These are phyloP conservation scores for Celastrina argiolus DNA, from an alignment of 2,888 invertebrate species.

Conservation along the genomic window DNA sequence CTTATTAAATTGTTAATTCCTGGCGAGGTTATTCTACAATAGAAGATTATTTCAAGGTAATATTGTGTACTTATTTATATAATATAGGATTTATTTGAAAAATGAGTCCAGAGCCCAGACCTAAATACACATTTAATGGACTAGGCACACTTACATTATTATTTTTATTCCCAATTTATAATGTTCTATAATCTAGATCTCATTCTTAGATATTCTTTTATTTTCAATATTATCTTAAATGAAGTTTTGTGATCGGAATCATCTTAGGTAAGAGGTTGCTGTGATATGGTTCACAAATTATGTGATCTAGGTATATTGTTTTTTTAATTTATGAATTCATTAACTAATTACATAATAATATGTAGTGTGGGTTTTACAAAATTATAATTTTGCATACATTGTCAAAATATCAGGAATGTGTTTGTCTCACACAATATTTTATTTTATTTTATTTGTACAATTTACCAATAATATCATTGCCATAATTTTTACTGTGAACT, in stretches of 20 bases:
- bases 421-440: neutral
- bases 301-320: slow-evolving; percentile 21
- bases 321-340: slow-evolving; percentile 16
- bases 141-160: too few species aligned
- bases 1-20: too few species aligned
- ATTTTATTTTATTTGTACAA: slow-evolving; percentile 11
- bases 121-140: too few species aligned
- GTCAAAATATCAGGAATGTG: neutral
- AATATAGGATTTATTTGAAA: too few species aligned
- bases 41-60: too few species aligned
- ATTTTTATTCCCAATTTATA: neutral
- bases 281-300: slow-evolving; percentile 24
- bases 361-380: neutral
- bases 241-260: neutral
- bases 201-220: neutral
- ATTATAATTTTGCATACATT: neutral
- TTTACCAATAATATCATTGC: slow-evolving; percentile 29
- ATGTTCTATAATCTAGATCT: neutral
- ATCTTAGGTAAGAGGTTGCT: slow-evolving; percentile 21
- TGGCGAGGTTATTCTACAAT: too few species aligned
- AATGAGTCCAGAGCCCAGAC: too few species aligned
- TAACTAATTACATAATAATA: neutral
- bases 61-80: too few species aligned
- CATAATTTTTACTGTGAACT: slow-evolving; percentile 35
- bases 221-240: neutral